A percentile compares a stretch with the other conserved stretches of the same genome.
Conservation (phyloP, 1,140 invertebrate genomes). For the Drosophila nigromelanica region DNA sequence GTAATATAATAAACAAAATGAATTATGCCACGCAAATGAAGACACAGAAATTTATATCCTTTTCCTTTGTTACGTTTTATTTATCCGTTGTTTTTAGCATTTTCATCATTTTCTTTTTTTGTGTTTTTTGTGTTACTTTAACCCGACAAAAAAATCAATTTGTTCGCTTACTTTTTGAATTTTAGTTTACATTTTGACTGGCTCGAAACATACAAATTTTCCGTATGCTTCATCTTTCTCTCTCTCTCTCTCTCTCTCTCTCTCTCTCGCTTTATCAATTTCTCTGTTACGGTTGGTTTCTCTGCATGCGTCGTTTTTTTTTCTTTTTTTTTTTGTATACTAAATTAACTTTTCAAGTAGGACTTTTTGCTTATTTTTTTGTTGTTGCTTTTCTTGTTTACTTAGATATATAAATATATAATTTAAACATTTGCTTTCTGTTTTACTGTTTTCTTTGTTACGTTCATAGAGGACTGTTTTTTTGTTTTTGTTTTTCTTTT, state of each 20-base stretch:
- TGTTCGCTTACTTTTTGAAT: constrained; percentile 45
- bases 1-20: no score
- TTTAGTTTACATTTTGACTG: constrained; percentile 49
- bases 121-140: constrained; percentile 50
- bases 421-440: constrained; percentile 43
- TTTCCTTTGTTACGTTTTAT: constrained; percentile 77
- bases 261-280: constrained; percentile 10
- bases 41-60: constrained; percentile 50
- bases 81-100: constrained; percentile 61
- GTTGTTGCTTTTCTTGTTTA: constrained; percentile 40
- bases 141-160: constrained; percentile 61
- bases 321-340: constrained; percentile 44
- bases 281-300: constrained; percentile 8
- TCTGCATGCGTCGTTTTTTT: constrained; percentile 15
- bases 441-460: constrained; percentile 33
- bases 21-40: background rate
- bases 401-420: constrained; percentile 78
- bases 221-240: constrained; percentile 21
- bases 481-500: constrained; percentile 5
- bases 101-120: constrained; percentile 43
- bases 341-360: constrained; percentile 81
- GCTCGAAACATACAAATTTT: constrained; percentile 23
- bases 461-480: constrained; percentile 43
- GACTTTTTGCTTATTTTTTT: constrained; percentile 52
- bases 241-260: constrained; percentile 16